phyloP scores from a whole-genome alignment of 2,113 vertebrate genomes.

The Melanostigma gelatinosum region DNA sequence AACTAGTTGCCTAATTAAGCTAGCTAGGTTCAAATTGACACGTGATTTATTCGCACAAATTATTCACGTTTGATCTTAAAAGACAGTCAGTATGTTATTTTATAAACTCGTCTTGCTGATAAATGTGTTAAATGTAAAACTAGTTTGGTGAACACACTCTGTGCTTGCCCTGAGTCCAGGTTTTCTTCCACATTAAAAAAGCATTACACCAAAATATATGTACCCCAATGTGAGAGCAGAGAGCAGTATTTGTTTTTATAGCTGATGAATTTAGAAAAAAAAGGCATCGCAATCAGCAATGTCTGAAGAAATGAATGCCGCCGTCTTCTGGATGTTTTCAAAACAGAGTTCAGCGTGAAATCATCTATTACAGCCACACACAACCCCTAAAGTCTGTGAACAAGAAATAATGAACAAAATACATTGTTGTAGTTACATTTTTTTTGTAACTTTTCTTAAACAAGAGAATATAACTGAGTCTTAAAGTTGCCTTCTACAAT shows the following conservation, averaged over 20 bases:
- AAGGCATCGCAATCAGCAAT: conserved; percentile 40
- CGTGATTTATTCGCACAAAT: not conserved
- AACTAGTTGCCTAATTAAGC: not conserved
- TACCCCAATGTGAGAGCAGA: conserved; percentile 4
- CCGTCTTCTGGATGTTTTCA: not conserved
- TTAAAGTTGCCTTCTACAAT: no score
- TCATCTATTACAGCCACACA: conserved; percentile 14
- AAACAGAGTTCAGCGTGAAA: conserved; percentile 28
- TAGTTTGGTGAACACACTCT: not conserved
- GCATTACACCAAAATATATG: conserved; percentile 14
- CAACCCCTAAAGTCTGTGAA: conserved; percentile 9
- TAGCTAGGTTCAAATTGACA: not conserved
- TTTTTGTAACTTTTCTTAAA: not conserved
- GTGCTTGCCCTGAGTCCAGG: not conserved
- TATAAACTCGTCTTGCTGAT: not conserved
- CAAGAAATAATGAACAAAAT: conserved; percentile 12
- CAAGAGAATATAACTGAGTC: not conserved
- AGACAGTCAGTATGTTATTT: not conserved
- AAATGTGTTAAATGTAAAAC: not conserved
- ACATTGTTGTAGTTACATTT: conserved; percentile 7
- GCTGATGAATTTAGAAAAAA: conserved; percentile 32
- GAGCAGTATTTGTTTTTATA: conserved; percentile 41
- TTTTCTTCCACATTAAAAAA: conserved; percentile 47
- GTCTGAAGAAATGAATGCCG: conserved; percentile 34
- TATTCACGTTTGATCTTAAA: not conserved